Evolutionary conservation across 2,888 invertebrate species (phyloP).

Genomic region (Diachrysia chrysitis): DNA sequence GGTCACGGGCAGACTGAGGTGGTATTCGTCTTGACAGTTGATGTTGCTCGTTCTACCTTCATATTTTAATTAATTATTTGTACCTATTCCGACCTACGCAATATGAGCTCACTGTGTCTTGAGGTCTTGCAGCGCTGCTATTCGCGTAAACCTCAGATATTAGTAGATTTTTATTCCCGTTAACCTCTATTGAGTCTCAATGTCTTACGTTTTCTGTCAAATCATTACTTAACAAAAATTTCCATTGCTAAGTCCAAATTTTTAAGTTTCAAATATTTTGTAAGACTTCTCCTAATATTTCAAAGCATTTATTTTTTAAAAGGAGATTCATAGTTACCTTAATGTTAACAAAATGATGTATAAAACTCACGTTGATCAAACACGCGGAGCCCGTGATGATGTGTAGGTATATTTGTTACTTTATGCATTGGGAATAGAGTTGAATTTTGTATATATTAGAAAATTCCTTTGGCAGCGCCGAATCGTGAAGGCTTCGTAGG

Average conservation of each 20-base stretch:
- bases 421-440: background rate
- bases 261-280: background rate
- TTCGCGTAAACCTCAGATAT: too few relatives aligned
- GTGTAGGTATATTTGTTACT: background rate
- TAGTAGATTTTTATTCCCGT: too few relatives aligned
- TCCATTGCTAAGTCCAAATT: background rate
- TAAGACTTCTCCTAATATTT: background rate
- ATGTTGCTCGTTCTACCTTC: too few relatives aligned
- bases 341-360: background rate
- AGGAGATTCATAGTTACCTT: conserved; percentile 4
- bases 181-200: too few relatives aligned
- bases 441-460: background rate
- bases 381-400: background rate
- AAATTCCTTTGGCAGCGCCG: background rate
- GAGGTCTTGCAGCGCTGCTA: too few relatives aligned
- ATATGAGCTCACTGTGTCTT: too few relatives aligned
- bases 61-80: too few relatives aligned
- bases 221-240: background rate
- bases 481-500: background rate
- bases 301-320: background rate
- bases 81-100: too few relatives aligned
- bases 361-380: background rate
- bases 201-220: too few relatives aligned
- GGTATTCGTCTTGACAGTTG: too few relatives aligned
- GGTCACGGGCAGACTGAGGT: too few relatives aligned